Percentiles rank a stretch among this genome's conserved stretches.
Evolutionary conservation across 2,888 invertebrate species (phyloP).

Genomic region (Esperia sulphurella): DNA sequence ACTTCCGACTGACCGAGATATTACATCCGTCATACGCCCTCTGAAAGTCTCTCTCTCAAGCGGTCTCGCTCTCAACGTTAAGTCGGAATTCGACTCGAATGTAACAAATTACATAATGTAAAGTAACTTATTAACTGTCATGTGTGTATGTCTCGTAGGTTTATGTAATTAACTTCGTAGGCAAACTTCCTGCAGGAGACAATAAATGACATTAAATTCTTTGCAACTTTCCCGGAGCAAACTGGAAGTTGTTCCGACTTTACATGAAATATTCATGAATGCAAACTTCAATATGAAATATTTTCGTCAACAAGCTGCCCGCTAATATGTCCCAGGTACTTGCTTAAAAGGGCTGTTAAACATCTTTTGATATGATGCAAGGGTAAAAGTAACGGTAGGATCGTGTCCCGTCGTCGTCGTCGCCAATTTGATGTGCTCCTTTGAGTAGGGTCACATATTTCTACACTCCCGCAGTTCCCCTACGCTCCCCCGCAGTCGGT

Average conservation of each 20-base stretch:
- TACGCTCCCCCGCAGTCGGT: conserved; percentile 24
- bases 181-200: conserved; percentile 19
- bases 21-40: too few relatives aligned
- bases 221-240: conserved; percentile 27
- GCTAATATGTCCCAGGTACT: conserved; percentile 23
- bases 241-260: conserved; percentile 31
- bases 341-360: conserved; percentile 23
- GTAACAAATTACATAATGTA: too few relatives aligned
- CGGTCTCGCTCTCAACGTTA: too few relatives aligned
- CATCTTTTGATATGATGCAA: conserved; percentile 27
- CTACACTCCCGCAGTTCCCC: too few relatives aligned
- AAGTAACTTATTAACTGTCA: too few relatives aligned
- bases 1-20: too few relatives aligned
- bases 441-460: conserved; percentile 39
- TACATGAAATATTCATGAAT: conserved; percentile 40
- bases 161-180: conserved; percentile 1
- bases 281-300: conserved; percentile 42
- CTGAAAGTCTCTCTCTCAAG: too few relatives aligned
- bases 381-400: conserved; percentile 23
- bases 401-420: conserved; percentile 9
- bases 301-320: conserved; percentile 30
- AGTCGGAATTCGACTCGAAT: too few relatives aligned
- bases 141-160: conserved; percentile 1
- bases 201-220: conserved; percentile 40
- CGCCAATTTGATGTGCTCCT: conserved; percentile 33